Conservation (phyloP, 1,140 invertebrate species). For the Cydia fagiglandana region DNA sequence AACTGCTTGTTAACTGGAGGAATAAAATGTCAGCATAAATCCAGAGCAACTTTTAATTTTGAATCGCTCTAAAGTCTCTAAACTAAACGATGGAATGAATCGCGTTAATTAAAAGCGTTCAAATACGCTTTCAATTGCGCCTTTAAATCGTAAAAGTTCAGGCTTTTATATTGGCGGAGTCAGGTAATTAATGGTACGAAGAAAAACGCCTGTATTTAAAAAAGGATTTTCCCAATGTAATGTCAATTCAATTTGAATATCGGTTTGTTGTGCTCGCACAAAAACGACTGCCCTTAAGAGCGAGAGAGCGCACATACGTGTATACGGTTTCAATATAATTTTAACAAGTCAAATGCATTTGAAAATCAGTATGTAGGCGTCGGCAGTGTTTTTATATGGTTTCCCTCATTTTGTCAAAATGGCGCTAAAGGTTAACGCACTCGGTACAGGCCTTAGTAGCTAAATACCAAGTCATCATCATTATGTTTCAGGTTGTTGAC, state of each 20-base stretch:
- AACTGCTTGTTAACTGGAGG: neutral
- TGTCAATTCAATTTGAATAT: too few species aligned
- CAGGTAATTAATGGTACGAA: neutral
- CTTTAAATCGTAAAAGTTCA: conserved; percentile 2
- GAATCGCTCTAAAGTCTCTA: neutral
- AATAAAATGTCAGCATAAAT: neutral
- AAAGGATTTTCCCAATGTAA: neutral
- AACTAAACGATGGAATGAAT: conserved; percentile 11
- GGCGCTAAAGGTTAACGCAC: neutral
- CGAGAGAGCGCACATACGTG: neutral
- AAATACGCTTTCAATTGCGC: conserved; percentile 1
- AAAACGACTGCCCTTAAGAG: neutral
- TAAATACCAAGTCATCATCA: neutral
- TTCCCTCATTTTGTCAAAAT: neutral
- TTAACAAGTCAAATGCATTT: neutral
- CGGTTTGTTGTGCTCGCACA: too few species aligned
- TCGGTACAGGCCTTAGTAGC: neutral
- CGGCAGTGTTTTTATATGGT: neutral
- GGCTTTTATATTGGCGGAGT: neutral
- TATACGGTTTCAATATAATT: neutral
- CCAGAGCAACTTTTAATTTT: neutral
- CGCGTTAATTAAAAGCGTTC: conserved; percentile 3
- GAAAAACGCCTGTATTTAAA: neutral
- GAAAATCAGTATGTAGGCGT: neutral
- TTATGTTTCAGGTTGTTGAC: neutral